These are phyloP conservation scores for Brachionus koreanus DNA, from an alignment of 1,140 invertebrate species.

Conservation along the genomic window DNA sequence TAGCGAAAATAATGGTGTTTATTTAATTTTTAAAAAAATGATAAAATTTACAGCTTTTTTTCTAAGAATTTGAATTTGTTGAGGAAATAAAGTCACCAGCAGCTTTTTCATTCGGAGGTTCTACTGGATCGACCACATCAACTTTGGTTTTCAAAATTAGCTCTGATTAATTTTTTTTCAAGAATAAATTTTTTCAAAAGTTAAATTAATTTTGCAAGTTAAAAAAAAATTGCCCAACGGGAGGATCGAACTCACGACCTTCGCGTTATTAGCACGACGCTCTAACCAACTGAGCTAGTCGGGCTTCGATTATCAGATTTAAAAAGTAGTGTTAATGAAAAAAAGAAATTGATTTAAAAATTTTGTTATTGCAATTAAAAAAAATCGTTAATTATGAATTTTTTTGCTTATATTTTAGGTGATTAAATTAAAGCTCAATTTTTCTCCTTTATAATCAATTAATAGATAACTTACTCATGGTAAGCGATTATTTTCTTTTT, in stretches of 20 bases:
- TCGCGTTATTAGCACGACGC: slow-evolving; percentile 21
- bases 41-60: no score
- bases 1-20: slow-evolving; percentile 23
- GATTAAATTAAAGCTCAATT: no score
- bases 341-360: no score
- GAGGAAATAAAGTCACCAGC: slow-evolving; percentile 34
- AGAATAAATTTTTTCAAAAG: no score
- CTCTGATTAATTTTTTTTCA: background rate
- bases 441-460: no score
- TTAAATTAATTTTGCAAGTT: background rate
- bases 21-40: background rate
- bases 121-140: background rate
- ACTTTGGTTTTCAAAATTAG: background rate
- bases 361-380: no score
- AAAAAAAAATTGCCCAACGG: background rate
- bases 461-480: no score
- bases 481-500: no score
- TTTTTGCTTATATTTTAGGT: no score
- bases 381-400: no score
- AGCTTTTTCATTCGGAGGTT: slow-evolving; percentile 43
- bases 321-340: no score
- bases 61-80: slow-evolving; percentile 43
- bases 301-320: background rate
- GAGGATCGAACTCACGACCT: background rate
- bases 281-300: slow-evolving; percentile 8